A percentile compares a stretch with the other conserved stretches of the same genome.
Evolutionary conservation across 2,888 invertebrate species (phyloP).

Genomic region (Anagyrus pseudococci): DNA sequence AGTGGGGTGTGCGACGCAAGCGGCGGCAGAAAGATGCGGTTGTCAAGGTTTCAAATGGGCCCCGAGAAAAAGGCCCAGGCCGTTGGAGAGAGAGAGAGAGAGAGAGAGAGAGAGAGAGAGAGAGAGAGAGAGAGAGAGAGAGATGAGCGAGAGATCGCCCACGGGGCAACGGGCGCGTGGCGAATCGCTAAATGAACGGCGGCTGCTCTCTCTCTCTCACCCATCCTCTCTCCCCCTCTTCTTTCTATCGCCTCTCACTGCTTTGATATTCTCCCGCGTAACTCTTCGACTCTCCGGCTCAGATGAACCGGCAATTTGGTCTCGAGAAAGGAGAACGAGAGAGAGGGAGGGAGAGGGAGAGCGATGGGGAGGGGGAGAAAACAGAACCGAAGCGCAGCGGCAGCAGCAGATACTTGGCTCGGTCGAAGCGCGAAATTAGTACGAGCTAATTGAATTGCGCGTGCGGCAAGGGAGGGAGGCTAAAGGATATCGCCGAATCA

Average conservation of each 20-base stretch:
- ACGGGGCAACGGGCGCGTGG: conserved; percentile 46
- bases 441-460: conserved; percentile 38
- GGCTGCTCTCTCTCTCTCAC: conserved; percentile 5
- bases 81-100: too few species aligned
- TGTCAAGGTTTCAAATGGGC: too few species aligned
- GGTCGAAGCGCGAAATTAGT: conserved; percentile 19
- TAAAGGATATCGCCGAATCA: conserved; percentile 33
- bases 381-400: background rate
- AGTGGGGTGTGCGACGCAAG: too few species aligned
- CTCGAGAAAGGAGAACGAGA: conserved; percentile 20
- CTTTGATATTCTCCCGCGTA: conserved; percentile 6
- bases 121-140: background rate
- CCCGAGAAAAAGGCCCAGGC: too few species aligned
- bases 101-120: too few species aligned
- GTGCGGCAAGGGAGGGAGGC: background rate
- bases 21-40: too few species aligned
- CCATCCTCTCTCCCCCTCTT: conserved; percentile 1
- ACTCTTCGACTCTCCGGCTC: conserved; percentile 14
- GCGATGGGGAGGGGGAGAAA: background rate
- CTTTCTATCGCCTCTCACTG: conserved; percentile 2
- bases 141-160: conserved; percentile 32
- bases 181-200: conserved; percentile 52
- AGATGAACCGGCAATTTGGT: conserved; percentile 21
- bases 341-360: background rate
- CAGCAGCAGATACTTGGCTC: background rate